A percentile compares a stretch with the other conserved stretches of the same genome.
These are phyloP conservation scores for Odontocolon sp. DNA, from an alignment of 2,888 invertebrate species.

Conservation along the genomic window DNA sequence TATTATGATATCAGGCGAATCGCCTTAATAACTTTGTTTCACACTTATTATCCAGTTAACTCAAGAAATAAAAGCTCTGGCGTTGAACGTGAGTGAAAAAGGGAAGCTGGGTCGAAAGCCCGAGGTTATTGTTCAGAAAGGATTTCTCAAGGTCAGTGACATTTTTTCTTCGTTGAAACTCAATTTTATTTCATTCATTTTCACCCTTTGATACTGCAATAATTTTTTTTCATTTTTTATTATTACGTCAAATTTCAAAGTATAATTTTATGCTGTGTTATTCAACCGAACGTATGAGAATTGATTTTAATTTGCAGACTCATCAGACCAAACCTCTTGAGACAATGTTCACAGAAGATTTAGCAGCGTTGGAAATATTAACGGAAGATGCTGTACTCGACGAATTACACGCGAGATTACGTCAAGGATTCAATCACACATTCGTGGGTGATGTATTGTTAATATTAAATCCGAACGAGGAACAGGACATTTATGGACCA, in stretches of 20 bases:
- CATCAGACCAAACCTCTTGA: slow-evolving; percentile 83
- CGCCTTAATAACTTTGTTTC: background rate
- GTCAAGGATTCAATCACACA: slow-evolving; percentile 87
- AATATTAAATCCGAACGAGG: slow-evolving; percentile 90
- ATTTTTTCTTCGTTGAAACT: no score
- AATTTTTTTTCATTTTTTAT: no score
- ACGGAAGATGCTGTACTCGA: slow-evolving; percentile 88
- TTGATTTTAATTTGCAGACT: slow-evolving; percentile 61
- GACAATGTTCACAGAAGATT: slow-evolving; percentile 90
- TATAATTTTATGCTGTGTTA: no score
- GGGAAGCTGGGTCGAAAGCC: slow-evolving; percentile 81
- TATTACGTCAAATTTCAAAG: no score
- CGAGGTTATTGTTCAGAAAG: slow-evolving; percentile 81
- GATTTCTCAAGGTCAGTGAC: slow-evolving; percentile 78
- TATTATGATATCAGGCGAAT: no score
- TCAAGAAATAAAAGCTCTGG: slow-evolving; percentile 86
- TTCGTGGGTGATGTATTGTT: slow-evolving; percentile 92
- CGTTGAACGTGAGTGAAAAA: slow-evolving; percentile 82
- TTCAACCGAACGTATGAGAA: no score
- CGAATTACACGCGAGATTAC: slow-evolving; percentile 86
- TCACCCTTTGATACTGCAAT: no score
- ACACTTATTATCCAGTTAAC: slow-evolving; percentile 84
- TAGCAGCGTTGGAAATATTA: slow-evolving; percentile 89
- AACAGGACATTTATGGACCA: slow-evolving; percentile 87
- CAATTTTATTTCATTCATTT: no score